These are phyloP conservation scores for Caenorhabditis parvicauda DNA, from an alignment of 2,888 invertebrate species.

Conservation along the genomic window DNA sequence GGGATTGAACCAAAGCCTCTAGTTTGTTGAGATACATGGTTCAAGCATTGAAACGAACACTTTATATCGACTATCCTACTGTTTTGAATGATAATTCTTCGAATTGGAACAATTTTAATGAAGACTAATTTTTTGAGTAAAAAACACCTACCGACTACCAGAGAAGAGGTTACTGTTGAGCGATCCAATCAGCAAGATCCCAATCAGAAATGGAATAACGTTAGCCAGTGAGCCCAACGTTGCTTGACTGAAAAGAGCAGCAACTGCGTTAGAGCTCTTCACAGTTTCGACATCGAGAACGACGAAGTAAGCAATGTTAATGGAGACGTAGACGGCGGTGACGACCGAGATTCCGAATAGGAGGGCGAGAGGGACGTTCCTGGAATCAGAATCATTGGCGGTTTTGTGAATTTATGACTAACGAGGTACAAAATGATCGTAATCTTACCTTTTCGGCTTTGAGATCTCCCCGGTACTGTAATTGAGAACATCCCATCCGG, in stretches of 20 bases:
- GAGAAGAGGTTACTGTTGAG: constrained; percentile 60
- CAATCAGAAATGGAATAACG: constrained; percentile 59
- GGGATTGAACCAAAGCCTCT: no score
- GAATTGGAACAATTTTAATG: no score
- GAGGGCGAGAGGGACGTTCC: constrained; percentile 58
- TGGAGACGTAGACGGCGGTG: constrained; percentile 52
- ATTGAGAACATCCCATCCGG: constrained; percentile 61
- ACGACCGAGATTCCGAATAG: constrained; percentile 51
- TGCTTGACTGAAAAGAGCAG: constrained; percentile 59
- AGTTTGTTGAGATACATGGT: no score
- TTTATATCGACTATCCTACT: background rate
- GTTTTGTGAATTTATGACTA: background rate
- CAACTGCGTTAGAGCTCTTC: constrained; percentile 59
- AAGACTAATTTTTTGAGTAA: no score
- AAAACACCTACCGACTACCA: constrained; percentile 40
- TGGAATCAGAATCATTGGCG: constrained; percentile 9
- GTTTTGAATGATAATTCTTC: no score
- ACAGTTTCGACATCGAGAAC: constrained; percentile 61
- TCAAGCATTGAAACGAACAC: no score
- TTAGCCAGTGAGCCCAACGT: constrained; percentile 57
- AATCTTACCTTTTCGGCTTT: constrained; percentile 41
- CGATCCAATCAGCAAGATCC: constrained; percentile 59
- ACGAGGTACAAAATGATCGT: background rate
- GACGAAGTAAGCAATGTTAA: constrained; percentile 61
- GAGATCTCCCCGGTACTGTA: constrained; percentile 58